Percentiles rank a stretch among this genome's conserved stretches.
Conservation (phyloP, 1,140 invertebrate genomes). For the Delia radicum region DNA sequence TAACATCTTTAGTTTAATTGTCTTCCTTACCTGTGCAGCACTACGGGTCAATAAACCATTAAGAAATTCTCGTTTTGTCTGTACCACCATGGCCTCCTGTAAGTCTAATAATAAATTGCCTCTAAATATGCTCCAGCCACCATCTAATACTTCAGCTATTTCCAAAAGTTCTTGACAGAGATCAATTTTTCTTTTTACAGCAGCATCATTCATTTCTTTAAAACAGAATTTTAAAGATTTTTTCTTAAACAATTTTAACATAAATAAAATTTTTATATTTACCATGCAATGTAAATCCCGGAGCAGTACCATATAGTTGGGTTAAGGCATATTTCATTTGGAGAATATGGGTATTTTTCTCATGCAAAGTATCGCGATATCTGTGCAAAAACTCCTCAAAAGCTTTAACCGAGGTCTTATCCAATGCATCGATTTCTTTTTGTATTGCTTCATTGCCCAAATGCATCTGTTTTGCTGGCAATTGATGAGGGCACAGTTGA, state of each 20-base stretch:
- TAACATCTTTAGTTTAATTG: neutral
- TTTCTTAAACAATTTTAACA: neutral
- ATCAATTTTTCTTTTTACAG: slow-evolving; percentile 63
- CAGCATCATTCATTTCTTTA: slow-evolving; percentile 61
- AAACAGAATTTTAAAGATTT: slow-evolving; percentile 7
- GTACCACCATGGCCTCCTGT: slow-evolving; percentile 62
- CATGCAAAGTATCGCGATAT: slow-evolving; percentile 62
- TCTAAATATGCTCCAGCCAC: slow-evolving; percentile 64
- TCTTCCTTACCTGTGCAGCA: slow-evolving; percentile 56
- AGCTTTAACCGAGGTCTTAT: slow-evolving; percentile 58
- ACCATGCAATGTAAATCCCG: slow-evolving; percentile 61
- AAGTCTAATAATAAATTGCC: slow-evolving; percentile 66
- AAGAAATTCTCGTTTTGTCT: slow-evolving; percentile 59
- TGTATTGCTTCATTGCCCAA: slow-evolving; percentile 63
- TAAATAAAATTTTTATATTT: slow-evolving; percentile 30
- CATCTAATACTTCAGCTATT: slow-evolving; percentile 64
- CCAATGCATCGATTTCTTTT: slow-evolving; percentile 62
- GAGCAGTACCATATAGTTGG: slow-evolving; percentile 66
- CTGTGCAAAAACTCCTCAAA: slow-evolving; percentile 67
- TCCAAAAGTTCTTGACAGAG: slow-evolving; percentile 67
- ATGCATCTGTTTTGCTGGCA: slow-evolving; percentile 61
- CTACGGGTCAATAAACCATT: slow-evolving; percentile 58
- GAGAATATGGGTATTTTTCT: slow-evolving; percentile 66
- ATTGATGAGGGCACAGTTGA: slow-evolving; percentile 61
- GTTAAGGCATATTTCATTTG: slow-evolving; percentile 67